Percentiles rank a stretch among this genome's conserved stretches.
phyloP scores from a whole-genome alignment of 92 coral and sea anemone species.

The Zoanthus sansibaricus region DNA sequence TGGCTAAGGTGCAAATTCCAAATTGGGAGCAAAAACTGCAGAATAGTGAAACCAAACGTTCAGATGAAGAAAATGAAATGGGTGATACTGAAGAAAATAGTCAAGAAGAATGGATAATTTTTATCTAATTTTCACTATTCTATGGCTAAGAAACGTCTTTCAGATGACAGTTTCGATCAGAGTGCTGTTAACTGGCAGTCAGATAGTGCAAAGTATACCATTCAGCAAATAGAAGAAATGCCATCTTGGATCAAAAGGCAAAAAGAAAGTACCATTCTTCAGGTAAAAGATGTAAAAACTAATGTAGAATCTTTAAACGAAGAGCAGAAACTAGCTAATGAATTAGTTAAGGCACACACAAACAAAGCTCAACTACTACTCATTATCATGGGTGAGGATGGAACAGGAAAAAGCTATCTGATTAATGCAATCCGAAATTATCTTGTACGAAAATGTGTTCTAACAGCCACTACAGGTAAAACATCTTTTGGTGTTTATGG shows the following conservation, averaged over 20 bases:
- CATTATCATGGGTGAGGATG: conserved; percentile 57
- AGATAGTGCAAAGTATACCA: not conserved
- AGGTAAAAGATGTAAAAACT: not conserved
- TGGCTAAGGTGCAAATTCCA: not conserved
- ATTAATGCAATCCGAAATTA: conserved; percentile 31
- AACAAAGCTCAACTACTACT: conserved; percentile 45
- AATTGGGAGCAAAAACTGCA: not conserved
- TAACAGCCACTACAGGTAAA: not conserved
- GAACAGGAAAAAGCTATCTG: conserved; percentile 55
- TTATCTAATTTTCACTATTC: not conserved
- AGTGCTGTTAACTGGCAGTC: not conserved
- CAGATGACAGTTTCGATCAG: not conserved
- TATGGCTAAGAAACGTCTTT: not conserved
- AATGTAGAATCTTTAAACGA: conserved; percentile 42
- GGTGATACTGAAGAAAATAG: not conserved
- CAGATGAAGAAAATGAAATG: not conserved
- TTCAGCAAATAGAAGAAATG: conserved; percentile 27
- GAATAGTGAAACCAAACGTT: not conserved
- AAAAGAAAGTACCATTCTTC: not conserved
- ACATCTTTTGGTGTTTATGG: conserved; percentile 20
- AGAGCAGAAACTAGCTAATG: conserved; percentile 61
- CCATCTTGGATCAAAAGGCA: conserved; percentile 17
- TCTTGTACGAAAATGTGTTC: not conserved
- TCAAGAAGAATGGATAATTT: not conserved
- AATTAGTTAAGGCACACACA: conserved; percentile 55